A percentile compares a stretch with the other conserved stretches of the same genome.
Conservation (phyloP, 23 tunicate species). For the Pegea sp. region DNA sequence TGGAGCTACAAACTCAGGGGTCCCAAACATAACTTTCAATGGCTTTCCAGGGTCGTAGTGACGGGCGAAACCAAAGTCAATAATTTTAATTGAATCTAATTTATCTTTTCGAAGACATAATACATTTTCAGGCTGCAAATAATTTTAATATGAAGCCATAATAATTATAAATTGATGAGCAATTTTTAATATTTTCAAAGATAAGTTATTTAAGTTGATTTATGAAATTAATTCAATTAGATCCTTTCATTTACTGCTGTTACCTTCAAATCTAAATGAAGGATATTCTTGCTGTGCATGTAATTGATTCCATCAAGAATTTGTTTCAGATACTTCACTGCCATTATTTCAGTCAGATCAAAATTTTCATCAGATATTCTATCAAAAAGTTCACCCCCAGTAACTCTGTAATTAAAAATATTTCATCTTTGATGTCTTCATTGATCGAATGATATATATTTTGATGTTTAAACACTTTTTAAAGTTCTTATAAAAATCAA, state of each 20-base stretch:
- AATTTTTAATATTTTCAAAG: neutral
- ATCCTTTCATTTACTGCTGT: neutral
- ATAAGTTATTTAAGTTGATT: neutral
- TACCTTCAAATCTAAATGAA: conserved; percentile 88
- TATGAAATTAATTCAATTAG: neutral
- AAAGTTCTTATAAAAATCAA: too few species aligned
- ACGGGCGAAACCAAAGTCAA: conserved; percentile 81
- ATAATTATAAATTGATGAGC: neutral
- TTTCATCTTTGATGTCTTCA: too few species aligned
- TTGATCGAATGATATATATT: too few species aligned
- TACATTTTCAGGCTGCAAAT: conserved; percentile 73
- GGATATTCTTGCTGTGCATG: conserved; percentile 46
- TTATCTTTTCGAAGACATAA: conserved; percentile 40
- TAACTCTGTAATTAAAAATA: conserved; percentile 20
- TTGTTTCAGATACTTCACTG: conserved; percentile 38
- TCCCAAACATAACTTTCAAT: conserved; percentile 86
- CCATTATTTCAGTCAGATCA: conserved; percentile 59
- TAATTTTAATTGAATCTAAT: conserved; percentile 47
- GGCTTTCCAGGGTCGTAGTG: conserved; percentile 33
- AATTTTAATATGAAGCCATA: neutral
- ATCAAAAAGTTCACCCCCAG: conserved; percentile 95
- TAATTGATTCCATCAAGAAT: conserved; percentile 46
- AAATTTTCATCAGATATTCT: conserved; percentile 43
- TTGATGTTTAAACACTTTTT: too few species aligned
- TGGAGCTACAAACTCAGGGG: conserved; percentile 98